Conservation (phyloP, 2,888 invertebrate species). For the Notodonta dromedarius region DNA sequence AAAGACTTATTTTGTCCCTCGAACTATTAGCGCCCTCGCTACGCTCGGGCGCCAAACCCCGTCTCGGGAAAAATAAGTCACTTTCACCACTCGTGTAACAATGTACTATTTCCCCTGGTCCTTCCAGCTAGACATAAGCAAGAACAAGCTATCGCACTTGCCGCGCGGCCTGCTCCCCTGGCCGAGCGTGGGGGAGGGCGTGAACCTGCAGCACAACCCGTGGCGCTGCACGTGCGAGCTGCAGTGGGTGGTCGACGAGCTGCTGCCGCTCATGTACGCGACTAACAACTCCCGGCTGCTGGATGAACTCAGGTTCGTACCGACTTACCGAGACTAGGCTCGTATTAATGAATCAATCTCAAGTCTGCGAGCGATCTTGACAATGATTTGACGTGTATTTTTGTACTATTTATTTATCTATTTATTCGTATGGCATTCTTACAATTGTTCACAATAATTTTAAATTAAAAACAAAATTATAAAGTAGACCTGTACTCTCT, state of each 20-base stretch:
- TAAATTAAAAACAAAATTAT: no score
- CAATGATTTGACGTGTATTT: no score
- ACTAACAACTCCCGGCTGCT: conserved; percentile 70
- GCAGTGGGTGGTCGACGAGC: conserved; percentile 83
- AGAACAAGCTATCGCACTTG: conserved; percentile 76
- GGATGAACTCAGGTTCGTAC: conserved; percentile 77
- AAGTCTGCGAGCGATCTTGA: background rate
- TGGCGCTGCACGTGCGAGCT: conserved; percentile 85
- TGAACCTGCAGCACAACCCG: conserved; percentile 85
- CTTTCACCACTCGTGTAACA: no score
- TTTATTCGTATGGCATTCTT: no score
- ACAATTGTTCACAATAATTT: no score
- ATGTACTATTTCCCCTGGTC: background rate
- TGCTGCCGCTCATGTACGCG: conserved; percentile 78
- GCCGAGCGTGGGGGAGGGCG: conserved; percentile 61
- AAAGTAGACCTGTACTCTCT: no score
- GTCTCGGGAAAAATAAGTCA: no score
- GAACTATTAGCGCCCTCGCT: no score
- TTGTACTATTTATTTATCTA: no score
- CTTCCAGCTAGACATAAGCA: conserved; percentile 83
- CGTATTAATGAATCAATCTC: no score
- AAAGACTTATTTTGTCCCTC: no score
- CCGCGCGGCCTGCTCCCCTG: conserved; percentile 68
- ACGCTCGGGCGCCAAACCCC: no score
- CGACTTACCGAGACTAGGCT: conserved; percentile 2